phyloP scores from a whole-genome alignment of 2,113 vertebrate genomes.

The Camarhynchus parvulus region DNA sequence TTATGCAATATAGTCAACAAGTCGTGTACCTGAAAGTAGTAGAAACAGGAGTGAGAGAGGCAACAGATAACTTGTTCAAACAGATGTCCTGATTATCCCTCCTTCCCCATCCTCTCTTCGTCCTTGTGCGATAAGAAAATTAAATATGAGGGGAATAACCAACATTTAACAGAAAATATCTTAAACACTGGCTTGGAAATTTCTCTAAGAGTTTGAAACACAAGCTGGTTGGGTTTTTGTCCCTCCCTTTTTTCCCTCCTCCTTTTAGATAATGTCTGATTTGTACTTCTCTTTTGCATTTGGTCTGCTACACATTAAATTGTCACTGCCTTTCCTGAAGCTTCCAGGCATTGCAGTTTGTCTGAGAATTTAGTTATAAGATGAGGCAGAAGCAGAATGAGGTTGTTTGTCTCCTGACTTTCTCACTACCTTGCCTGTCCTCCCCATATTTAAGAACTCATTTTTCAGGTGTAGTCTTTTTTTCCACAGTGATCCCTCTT shows the following conservation, averaged over 20 bases:
- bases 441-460: neutral
- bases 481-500: neutral
- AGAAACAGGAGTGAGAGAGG: neutral
- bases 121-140: neutral
- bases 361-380: neutral
- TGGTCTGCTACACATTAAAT: neutral
- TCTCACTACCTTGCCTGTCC: neutral
- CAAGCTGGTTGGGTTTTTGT: neutral
- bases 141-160: neutral
- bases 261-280: neutral
- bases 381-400: neutral
- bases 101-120: neutral
- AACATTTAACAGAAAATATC: neutral
- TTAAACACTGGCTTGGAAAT: neutral
- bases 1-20: neutral
- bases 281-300: neutral
- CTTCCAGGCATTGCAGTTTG: neutral
- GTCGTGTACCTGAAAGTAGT: neutral
- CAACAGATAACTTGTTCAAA: neutral
- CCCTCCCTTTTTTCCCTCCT: neutral
- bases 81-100: fast-evolving
- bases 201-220: neutral
- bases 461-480: neutral
- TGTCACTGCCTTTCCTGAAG: neutral
- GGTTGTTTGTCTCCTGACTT: neutral